phyloP scores from a whole-genome alignment of 2,113 vertebrate genomes.

The Heterotilapia buettikoferi region DNA sequence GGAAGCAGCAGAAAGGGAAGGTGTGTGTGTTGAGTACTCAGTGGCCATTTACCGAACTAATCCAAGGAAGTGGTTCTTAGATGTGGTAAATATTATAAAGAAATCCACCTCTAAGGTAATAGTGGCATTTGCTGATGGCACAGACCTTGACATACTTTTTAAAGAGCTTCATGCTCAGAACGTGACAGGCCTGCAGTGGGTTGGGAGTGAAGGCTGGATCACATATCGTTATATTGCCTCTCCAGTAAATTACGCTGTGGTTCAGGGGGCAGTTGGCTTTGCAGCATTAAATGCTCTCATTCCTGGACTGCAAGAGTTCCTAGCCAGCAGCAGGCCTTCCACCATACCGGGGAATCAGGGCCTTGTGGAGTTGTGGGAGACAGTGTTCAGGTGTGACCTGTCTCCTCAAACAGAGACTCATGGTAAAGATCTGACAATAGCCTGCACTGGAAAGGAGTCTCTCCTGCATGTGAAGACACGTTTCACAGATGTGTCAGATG shows the following conservation, averaged over 20 bases:
- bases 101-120: conserved; percentile 71
- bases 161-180: conserved; percentile 71
- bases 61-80: conserved; percentile 63
- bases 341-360: conserved; percentile 51
- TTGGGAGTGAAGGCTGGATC: conserved; percentile 77
- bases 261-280: conserved; percentile 71
- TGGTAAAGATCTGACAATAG: neutral
- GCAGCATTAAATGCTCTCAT: conserved; percentile 68
- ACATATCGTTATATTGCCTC: conserved; percentile 71
- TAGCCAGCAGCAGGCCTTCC: conserved; percentile 58
- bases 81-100: conserved; percentile 69
- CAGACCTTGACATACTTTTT: conserved; percentile 72
- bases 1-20: conserved; percentile 63
- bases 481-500: conserved; percentile 73
- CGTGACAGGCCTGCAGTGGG: conserved; percentile 73
- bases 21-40: conserved; percentile 72
- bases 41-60: conserved; percentile 73
- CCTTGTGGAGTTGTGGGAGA: conserved; percentile 73
- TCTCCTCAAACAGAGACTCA: neutral
- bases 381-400: conserved; percentile 61
- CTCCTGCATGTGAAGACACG: conserved; percentile 49
- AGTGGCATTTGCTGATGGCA: conserved; percentile 72
- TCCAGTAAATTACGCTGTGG: conserved; percentile 61
- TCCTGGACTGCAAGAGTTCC: conserved; percentile 68
- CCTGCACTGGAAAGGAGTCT: conserved; percentile 68